Base-by-base conservation (phyloP, 2,888 invertebrate species). In the Hydrotaea cyrtoneurina region DNA sequence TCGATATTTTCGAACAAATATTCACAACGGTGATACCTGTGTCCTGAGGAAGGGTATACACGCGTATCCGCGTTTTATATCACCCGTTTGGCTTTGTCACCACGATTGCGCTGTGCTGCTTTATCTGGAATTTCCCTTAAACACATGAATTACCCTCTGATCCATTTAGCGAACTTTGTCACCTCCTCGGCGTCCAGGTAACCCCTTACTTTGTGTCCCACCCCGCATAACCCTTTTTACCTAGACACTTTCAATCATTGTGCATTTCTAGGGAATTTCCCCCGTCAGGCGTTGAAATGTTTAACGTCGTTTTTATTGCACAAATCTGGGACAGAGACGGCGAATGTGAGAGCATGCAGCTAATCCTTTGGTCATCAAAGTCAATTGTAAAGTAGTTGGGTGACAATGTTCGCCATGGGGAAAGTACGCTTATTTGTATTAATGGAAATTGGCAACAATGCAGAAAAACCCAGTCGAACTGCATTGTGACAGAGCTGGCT, bases 121-220 rank as follows among this genome's bases (percentile, higher is more conserved):
- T 62, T 62, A 62, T 62, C 31, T 62, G 62, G 62, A 62, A 62
- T 36, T 62, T 36, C 62, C 62, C 62, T 36, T 62, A 31, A 31
- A 62, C 62, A 62, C 31, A 62, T 62, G 62, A 62, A 62, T 62
- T 31, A 59, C 59, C 4, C 1, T 13, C 4, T 59, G 26, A 21
- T 55, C 17, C 17, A 59, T 26, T 0, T 13, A 15, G 26, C 59
- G n/a, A 62, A 62, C 62, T 62, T 62, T 62, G 36, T 62, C 62
- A 36, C 62, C 62, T 36, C 4, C 59, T 3, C 13, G 19, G 53
- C 57, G n/a, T 3, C 0, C 36, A 62, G 62, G 62, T 31, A 62
- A n/a, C n/a, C 62, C 36, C 3, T 50, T n/a, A n/a, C n/a, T n/a
- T n/a, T n/a, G n/a, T n/a, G n/a, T 62, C 62, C n/a, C 62, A 26